phyloP scores from a whole-genome alignment of 2,113 vertebrate genomes.

The Pelvicachromis taeniatus region DNA sequence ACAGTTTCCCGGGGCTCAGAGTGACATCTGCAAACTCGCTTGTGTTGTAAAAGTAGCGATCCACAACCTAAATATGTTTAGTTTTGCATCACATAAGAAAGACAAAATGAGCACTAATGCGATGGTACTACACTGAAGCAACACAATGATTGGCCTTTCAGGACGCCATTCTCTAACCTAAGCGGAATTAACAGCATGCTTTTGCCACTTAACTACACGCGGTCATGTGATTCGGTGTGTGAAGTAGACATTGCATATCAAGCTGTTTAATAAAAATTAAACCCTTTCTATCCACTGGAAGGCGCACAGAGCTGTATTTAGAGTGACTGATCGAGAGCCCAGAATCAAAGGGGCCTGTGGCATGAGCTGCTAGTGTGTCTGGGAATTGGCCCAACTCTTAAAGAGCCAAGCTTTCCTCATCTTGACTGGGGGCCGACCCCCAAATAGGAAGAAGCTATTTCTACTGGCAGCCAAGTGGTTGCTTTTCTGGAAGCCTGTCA shows the following conservation, averaged over 20 bases:
- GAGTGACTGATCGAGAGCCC: slow-evolving; percentile 62
- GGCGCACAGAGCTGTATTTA: slow-evolving; percentile 53
- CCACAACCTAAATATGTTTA: not conserved
- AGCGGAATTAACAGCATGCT: slow-evolving; percentile 29
- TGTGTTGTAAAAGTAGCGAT: not conserved
- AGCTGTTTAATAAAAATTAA: slow-evolving; percentile 60
- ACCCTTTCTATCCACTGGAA: slow-evolving; percentile 38
- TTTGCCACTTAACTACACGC: slow-evolving; percentile 30
- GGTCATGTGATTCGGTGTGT: slow-evolving; percentile 14
- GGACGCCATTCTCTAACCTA: slow-evolving; percentile 8
- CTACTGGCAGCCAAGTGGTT: slow-evolving; percentile 53
- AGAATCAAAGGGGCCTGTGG: slow-evolving; percentile 58
- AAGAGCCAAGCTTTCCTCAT: slow-evolving; percentile 72
- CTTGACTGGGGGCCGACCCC: slow-evolving; percentile 62
- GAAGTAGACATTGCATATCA: slow-evolving; percentile 44
- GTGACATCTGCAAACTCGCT: not conserved
- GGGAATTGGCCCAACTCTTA: slow-evolving; percentile 66
- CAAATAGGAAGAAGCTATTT: slow-evolving; percentile 51
- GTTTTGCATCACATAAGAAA: not conserved
- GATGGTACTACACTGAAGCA: not conserved
- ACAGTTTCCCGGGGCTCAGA: not conserved
- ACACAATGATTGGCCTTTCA: not conserved
- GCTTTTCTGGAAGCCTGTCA: slow-evolving; percentile 58
- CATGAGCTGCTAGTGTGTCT: slow-evolving; percentile 45
- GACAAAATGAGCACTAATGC: not conserved